Evolutionary conservation across 2,888 invertebrate genomes (phyloP), one percentile per base, ranked within the genome.

Genomic region (Scaptomyza tumidula): DNA sequence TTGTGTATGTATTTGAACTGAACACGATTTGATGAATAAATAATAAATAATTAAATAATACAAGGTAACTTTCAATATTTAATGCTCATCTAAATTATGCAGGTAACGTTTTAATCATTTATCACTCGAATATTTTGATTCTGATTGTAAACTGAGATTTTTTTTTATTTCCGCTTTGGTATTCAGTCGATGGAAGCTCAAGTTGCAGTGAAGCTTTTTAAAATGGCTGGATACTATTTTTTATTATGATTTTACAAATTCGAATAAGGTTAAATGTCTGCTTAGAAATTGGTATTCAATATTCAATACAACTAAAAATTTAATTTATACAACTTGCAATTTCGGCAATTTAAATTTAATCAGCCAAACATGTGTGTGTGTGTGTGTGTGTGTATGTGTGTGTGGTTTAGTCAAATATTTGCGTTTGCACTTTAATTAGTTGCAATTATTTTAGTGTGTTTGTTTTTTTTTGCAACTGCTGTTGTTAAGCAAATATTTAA

Each of bases 391-490:
- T 31, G 35, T 19, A 1, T 19, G 14, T 43, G 50, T 16, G 54
- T 48, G 35, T 37, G 31, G 77, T 81, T 69, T 62, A 65, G 63
- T 71, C 64, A 75, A 87, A 87, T 73, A 81, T 87, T 87, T 78
- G 71, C 78, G 70, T 85, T 85, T 71, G 60, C 69, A 65, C 62
- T 85, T 85, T 71, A 83, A 87, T 83, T 85, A 81, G 76, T 70
- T 78, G 78, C 68, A 66, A 67, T 71, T 70, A 70, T 78, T 70
- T 62, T 37, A n/a, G 43, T 24, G 24, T 46, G 14, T 13, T 49
- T 54, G 48, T n/a, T 29, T 1, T 31, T 44, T 35, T 3, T 33
- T 9, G 1, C 46, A 11, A 29, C 46, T 41, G 31, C 29, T 9
- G 24, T 46, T 55, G 27, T 55, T 45, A 45, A 43, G 29, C 64